A percentile compares a stretch with the other conserved stretches of the same genome.
Conservation (phyloP, 2,113 vertebrate genomes). For the Mirounga angustirostris region DNA sequence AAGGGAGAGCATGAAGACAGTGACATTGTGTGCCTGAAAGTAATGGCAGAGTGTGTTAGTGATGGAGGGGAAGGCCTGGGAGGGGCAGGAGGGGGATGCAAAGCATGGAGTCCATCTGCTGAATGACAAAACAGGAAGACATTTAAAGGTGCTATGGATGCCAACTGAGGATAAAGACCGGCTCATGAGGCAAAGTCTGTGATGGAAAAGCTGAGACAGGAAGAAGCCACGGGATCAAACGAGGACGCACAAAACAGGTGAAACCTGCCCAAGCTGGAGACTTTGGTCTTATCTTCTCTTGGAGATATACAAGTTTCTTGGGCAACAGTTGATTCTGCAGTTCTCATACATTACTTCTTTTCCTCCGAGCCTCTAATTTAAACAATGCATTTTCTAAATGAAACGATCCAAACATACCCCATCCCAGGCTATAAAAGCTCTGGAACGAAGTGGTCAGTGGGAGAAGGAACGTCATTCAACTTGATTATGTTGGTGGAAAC, state of each 20-base stretch:
- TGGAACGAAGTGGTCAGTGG: neutral
- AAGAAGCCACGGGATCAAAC: neutral
- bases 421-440: neutral
- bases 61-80: neutral
- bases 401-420: neutral
- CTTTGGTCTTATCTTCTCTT: neutral
- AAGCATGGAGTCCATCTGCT: neutral
- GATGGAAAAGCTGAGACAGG: neutral
- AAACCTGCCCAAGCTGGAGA: neutral
- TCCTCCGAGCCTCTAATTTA: neutral
- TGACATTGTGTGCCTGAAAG: constrained; percentile 50
- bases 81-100: neutral
- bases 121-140: constrained; percentile 29
- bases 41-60: constrained; percentile 47
- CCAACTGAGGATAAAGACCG: neutral
- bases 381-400: neutral
- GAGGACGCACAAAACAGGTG: neutral
- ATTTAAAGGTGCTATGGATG: neutral
- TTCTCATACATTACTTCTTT: neutral
- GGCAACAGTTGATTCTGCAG: neutral
- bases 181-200: neutral
- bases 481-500: neutral
- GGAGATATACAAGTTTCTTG: neutral
- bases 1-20: neutral
- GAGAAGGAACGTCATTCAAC: neutral